phyloP scores from a whole-genome alignment of 2,888 invertebrate genomes.

The Fragum sueziense region DNA sequence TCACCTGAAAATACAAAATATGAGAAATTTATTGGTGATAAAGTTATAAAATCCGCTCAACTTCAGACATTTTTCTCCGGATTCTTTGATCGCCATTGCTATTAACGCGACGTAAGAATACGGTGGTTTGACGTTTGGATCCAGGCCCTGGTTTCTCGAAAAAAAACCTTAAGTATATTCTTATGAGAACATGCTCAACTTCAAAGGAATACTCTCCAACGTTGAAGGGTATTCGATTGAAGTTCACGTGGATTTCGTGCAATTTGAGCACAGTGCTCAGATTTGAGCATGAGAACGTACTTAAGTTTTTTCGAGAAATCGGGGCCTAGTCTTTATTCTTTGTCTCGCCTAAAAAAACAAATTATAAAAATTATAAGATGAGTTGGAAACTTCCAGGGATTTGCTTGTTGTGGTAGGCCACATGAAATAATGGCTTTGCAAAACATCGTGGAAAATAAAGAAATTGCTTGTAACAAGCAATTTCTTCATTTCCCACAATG shows the following conservation, averaged over 20 bases:
- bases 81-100: constrained; percentile 92
- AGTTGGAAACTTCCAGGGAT: no score
- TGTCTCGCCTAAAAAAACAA: no score
- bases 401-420: no score
- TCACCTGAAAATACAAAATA: constrained; percentile 35
- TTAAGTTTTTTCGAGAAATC: no score
- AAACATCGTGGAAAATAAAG: constrained; percentile 6
- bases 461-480: not conserved
- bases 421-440: not conserved
- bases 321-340: no score
- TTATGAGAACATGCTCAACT: no score
- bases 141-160: constrained; percentile 67
- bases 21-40: constrained; percentile 96
- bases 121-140: constrained; percentile 89
- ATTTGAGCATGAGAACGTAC: no score
- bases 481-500: constrained; percentile 13
- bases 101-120: constrained; percentile 97
- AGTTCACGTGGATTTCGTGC: no score
- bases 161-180: constrained; percentile 95
- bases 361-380: constrained; percentile 93
- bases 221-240: no score
- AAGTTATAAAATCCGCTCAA: constrained; percentile 99
- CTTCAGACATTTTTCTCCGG: constrained; percentile 93
- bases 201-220: no score
- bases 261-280: no score